A percentile compares a stretch with the other conserved stretches of the same genome.
Conservation (phyloP, 2,888 invertebrate species). For the Lepidonotus clava region DNA sequence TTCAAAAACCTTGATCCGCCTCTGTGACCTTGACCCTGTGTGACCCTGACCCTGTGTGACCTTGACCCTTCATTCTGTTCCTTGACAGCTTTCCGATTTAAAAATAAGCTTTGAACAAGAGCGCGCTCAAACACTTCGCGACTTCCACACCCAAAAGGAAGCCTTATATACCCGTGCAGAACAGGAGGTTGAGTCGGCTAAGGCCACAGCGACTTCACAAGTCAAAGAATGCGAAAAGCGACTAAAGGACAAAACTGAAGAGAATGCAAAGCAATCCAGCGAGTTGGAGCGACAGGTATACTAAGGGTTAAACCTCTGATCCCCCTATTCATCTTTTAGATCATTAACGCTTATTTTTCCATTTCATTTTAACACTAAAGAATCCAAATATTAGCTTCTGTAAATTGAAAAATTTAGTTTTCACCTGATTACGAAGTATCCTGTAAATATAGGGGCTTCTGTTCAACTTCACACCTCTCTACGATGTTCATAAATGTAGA, state of each 20-base stretch:
- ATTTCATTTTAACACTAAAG: neutral
- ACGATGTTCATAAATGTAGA: too few species aligned
- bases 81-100: slow-evolving; percentile 71
- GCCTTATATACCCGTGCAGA: slow-evolving; percentile 72
- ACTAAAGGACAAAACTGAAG: slow-evolving; percentile 70
- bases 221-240: slow-evolving; percentile 69
- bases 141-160: slow-evolving; percentile 76
- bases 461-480: too few species aligned
- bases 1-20: too few species aligned
- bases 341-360: neutral
- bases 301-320: neutral
- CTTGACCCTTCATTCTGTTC: slow-evolving; percentile 6
- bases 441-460: too few species aligned
- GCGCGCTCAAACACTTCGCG: slow-evolving; percentile 71
- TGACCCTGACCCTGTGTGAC: slow-evolving; percentile 9
- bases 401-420: too few species aligned
- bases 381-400: too few species aligned
- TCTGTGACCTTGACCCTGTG: slow-evolving; percentile 2
- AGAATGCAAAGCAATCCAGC: slow-evolving; percentile 69
- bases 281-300: slow-evolving; percentile 35
- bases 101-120: slow-evolving; percentile 74
- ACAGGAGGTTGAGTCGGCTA: slow-evolving; percentile 71
- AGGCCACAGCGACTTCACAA: slow-evolving; percentile 70
- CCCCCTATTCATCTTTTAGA: neutral
- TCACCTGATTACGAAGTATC: too few species aligned